Percentiles rank a stretch among this genome's conserved stretches.
Conservation (phyloP, 2,113 vertebrate genomes). For the Cromileptes altivelis region DNA sequence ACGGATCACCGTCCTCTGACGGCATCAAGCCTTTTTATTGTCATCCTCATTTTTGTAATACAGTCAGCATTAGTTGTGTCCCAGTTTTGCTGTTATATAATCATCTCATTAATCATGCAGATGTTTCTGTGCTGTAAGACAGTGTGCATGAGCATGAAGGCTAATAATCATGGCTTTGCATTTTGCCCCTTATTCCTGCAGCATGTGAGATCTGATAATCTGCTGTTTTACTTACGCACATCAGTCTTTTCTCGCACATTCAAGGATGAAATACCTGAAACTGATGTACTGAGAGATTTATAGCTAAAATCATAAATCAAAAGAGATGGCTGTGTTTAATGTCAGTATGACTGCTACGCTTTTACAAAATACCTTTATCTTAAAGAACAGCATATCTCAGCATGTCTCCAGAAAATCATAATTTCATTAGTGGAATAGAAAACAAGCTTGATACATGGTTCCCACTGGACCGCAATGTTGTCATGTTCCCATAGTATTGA, state of each 20-base stretch:
- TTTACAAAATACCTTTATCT: neutral
- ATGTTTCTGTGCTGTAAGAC: constrained; percentile 65
- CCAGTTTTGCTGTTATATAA: constrained; percentile 73
- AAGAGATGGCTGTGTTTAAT: neutral
- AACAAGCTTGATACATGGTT: neutral
- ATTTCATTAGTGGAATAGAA: no score
- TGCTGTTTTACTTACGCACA: constrained; percentile 42
- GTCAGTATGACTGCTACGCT: neutral
- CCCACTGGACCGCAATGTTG: neutral
- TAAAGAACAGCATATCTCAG: neutral
- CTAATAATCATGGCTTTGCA: constrained; percentile 61
- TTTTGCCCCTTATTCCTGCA: constrained; percentile 50
- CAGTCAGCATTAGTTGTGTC: constrained; percentile 66
- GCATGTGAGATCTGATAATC: constrained; percentile 61
- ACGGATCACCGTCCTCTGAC: constrained; percentile 25
- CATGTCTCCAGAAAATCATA: no score
- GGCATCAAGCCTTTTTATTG: constrained; percentile 45
- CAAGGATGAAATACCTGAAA: constrained; percentile 7
- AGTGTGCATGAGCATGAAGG: constrained; percentile 60
- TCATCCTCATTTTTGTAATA: constrained; percentile 61
- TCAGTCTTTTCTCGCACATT: constrained; percentile 45
- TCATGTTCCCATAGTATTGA: no score
- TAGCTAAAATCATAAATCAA: constrained; percentile 1
- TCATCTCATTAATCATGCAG: constrained; percentile 78
- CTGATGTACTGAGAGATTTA: constrained; percentile 19